Base-by-base conservation (phyloP, 2,797 vertebrate species). In the Yasuhikotakia modesta region DNA sequence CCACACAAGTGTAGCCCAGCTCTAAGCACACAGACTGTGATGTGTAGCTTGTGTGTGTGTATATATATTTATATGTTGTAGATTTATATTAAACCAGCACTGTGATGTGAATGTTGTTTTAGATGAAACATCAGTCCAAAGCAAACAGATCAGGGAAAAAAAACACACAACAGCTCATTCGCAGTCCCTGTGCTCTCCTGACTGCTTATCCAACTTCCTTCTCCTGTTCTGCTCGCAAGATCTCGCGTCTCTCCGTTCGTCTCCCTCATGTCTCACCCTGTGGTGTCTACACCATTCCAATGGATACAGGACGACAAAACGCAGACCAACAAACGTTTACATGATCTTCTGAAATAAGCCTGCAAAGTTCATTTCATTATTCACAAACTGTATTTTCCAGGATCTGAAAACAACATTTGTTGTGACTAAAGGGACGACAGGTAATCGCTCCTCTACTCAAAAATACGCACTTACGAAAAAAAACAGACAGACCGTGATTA, bases 321-420 rank as follows among this genome's bases (percentile, higher is more conserved):
- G 13, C 69, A 73, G 12, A 64, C 8, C 19, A 16, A 35, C 35
- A 6, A 5, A 6, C 35, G 8, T 35, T 35, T 30, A 67, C 63
- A 45, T 24, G 43, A 30, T 67, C 14, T 30, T 73, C 43, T 77
- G 45, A 76, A 75, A 61, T 17, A 0, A 75, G 5, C 45, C 17
- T 46, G 68, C 30, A 77, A 73, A 73, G 73, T 22, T 30, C 32
- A 67, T 78, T 68, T 61, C 19, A 60, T 55, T 61, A 57, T 77
- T 21, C 3, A 0, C 55, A 60, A 76, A 48, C n/a, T 61, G 8
- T 61, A 17, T n/a, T 61, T 61, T 13, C 58, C 17, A 2, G 32
- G 16, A n/a, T n/a, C n/a, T n/a, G n/a, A n/a, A n/a, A n/a, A n/a
- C n/a, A n/a, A n/a, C n/a, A n/a, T 63, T 35, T 39, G 45, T 35